Evolutionary conservation across 2,888 invertebrate species (phyloP).

Genomic region (Dryobotodes eremita): DNA sequence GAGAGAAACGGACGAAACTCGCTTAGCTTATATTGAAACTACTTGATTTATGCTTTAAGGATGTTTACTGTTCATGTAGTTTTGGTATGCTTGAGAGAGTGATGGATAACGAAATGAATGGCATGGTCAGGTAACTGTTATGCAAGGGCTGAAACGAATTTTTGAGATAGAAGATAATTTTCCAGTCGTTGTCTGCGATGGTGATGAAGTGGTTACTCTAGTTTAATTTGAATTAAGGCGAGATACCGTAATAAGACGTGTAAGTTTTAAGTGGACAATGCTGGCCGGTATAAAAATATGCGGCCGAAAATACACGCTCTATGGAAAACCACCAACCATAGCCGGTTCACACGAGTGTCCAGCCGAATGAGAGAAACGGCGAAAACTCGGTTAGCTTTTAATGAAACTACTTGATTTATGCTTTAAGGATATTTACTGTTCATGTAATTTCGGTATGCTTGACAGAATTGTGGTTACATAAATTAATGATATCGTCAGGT

Average conservation of each 20-base stretch:
- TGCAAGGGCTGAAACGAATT: background rate
- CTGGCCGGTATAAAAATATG: constrained; percentile 83
- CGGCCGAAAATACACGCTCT: constrained; percentile 78
- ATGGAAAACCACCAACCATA: constrained; percentile 82
- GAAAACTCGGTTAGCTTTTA: constrained; percentile 54
- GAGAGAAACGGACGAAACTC: constrained; percentile 54
- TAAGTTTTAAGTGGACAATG: constrained; percentile 74
- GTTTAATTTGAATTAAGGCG: too few relatives aligned
- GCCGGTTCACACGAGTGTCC: constrained; percentile 76
- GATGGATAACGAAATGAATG: background rate
- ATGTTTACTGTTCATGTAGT: constrained; percentile 6
- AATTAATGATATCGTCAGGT: background rate
- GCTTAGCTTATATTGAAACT: constrained; percentile 54
- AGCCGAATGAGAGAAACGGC: constrained; percentile 53
- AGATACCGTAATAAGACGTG: too few relatives aligned
- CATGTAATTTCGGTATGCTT: background rate
- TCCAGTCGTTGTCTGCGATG: background rate
- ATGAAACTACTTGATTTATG: constrained; percentile 57
- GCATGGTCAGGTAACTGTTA: background rate
- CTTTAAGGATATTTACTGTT: constrained; percentile 15
- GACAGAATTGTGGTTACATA: background rate
- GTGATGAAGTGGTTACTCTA: background rate
- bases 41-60: constrained; percentile 47
- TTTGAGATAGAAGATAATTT: background rate
- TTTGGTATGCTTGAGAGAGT: background rate